phyloP scores from a whole-genome alignment of 2,888 invertebrate genomes.

The Linyphia triangularis region DNA sequence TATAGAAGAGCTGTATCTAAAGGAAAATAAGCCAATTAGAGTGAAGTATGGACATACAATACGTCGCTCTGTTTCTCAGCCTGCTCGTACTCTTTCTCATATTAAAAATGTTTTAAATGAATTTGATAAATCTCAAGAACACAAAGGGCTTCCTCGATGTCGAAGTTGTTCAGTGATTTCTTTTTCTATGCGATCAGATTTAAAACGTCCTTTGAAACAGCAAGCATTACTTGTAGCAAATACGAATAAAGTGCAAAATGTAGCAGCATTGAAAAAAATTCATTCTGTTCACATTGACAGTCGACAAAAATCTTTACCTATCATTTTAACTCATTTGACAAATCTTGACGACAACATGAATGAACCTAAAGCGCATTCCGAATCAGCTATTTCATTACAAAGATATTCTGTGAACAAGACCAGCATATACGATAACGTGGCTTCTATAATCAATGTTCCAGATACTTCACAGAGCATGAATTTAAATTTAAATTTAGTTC shows the following conservation, averaged over 20 bases:
- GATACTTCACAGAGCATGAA: no score
- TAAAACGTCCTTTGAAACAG: slow-evolving; percentile 90
- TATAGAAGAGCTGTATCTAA: background rate
- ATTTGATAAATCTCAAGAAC: slow-evolving; percentile 8
- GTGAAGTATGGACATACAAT: slow-evolving; percentile 48
- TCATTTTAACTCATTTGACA: background rate
- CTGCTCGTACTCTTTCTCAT: slow-evolving; percentile 58
- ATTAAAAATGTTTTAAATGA: slow-evolving; percentile 18
- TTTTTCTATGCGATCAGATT: slow-evolving; percentile 81
- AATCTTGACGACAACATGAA: background rate
- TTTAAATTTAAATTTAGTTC: background rate
- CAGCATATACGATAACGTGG: background rate
- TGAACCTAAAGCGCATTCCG: background rate
- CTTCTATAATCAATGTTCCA: background rate
- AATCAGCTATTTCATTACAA: no score
- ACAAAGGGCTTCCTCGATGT: slow-evolving; percentile 73
- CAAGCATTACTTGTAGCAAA: slow-evolving; percentile 92
- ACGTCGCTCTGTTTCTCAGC: slow-evolving; percentile 69
- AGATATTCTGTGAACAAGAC: no score
- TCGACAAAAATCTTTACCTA: slow-evolving; percentile 70
- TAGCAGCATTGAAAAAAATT: slow-evolving; percentile 82
- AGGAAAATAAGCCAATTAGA: background rate
- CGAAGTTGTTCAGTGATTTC: slow-evolving; percentile 76
- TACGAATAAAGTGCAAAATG: slow-evolving; percentile 88
- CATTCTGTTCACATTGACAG: slow-evolving; percentile 28